Percentiles rank a stretch among this genome's conserved stretches.
phyloP scores from a whole-genome alignment of 2,888 invertebrate genomes.

The Erebia epiphron region DNA sequence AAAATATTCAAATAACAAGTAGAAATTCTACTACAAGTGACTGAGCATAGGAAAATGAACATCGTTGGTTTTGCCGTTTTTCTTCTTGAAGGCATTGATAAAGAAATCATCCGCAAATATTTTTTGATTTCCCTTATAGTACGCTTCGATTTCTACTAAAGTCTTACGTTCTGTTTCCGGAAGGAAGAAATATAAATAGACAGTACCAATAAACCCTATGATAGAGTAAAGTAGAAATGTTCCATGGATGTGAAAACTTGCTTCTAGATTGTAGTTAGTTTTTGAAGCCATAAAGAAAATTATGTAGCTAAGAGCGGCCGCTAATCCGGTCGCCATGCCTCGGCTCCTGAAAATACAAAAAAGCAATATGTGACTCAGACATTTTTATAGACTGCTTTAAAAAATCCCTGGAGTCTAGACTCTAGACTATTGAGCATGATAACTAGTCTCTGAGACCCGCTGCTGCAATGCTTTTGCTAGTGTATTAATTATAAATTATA shows the following conservation, averaged over 20 bases:
- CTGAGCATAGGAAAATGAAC: constrained; percentile 67
- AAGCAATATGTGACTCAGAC: background rate
- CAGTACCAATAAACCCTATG: constrained; percentile 70
- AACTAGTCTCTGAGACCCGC: too few species aligned
- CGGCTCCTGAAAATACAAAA: constrained; percentile 69
- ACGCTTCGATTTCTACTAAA: constrained; percentile 78
- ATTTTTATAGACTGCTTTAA: too few species aligned
- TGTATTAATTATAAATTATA: too few species aligned
- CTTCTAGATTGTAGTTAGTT: constrained; percentile 80
- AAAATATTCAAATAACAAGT: background rate
- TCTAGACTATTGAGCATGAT: too few species aligned
- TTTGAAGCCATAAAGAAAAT: constrained; percentile 78
- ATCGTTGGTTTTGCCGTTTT: constrained; percentile 50
- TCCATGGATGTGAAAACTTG: constrained; percentile 72
- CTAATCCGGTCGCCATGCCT: constrained; percentile 76
- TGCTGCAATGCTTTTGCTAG: too few species aligned
- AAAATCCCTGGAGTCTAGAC: too few species aligned
- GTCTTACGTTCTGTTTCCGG: constrained; percentile 82
- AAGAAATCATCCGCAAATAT: constrained; percentile 73
- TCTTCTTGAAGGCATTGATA: constrained; percentile 68
- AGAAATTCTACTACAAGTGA: constrained; percentile 42
- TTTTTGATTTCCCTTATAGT: constrained; percentile 66
- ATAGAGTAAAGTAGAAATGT: constrained; percentile 74
- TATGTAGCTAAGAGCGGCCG: constrained; percentile 77
- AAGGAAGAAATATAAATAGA: constrained; percentile 77